These are phyloP conservation scores for Ornithoptera alexandrae DNA, from an alignment of 2,888 invertebrate genomes.

Conservation along the genomic window DNA sequence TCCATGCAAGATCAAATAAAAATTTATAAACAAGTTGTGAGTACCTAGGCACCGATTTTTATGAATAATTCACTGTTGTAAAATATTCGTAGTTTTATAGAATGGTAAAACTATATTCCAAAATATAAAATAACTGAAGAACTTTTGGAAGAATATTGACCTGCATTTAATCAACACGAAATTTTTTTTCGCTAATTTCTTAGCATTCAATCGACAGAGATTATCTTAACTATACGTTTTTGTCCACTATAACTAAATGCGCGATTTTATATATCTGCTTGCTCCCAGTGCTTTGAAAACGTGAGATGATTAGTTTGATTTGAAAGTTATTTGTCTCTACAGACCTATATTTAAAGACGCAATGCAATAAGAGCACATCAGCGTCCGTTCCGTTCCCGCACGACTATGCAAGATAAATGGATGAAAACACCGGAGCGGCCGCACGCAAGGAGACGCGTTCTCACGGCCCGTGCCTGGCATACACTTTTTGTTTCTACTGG, in stretches of 20 bases:
- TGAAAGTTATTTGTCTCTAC: conserved; percentile 48
- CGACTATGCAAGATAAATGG: conserved; percentile 79
- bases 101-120: neutral
- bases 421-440: conserved; percentile 52
- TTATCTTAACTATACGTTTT: too few species aligned
- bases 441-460: conserved; percentile 71
- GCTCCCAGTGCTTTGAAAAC: too few species aligned
- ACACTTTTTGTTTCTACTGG: conserved; percentile 73
- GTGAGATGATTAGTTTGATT: neutral
- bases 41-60: neutral
- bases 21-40: neutral
- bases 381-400: conserved; percentile 74
- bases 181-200: too few species aligned
- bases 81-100: neutral
- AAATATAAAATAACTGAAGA: neutral
- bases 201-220: too few species aligned
- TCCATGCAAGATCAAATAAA: neutral
- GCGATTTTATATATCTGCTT: too few species aligned
- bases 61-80: neutral
- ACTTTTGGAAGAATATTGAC: too few species aligned
- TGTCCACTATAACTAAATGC: too few species aligned
- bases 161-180: too few species aligned
- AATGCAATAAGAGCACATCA: conserved; percentile 77
- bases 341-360: conserved; percentile 76
- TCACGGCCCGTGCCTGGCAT: conserved; percentile 76